A percentile compares a stretch with the other conserved stretches of the same genome.
Evolutionary conservation across 2,888 invertebrate species (phyloP).

Genomic region (Phalangium opilio): DNA sequence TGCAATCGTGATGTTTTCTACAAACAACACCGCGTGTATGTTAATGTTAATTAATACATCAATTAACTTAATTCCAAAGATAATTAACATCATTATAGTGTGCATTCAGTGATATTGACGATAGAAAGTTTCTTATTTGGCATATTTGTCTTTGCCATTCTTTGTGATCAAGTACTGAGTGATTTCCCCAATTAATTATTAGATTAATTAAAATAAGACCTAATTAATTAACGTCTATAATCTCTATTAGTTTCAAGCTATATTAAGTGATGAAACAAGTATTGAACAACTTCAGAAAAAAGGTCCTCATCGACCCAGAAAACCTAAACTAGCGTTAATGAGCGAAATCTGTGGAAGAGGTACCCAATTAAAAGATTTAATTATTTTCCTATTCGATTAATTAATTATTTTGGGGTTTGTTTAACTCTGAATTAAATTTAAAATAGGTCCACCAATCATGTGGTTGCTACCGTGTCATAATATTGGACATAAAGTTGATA

Average conservation of each 20-base stretch:
- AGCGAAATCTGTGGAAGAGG: slow-evolving; percentile 61
- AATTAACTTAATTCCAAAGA: not conserved
- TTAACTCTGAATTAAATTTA: no score
- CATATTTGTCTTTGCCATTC: slow-evolving; percentile 69
- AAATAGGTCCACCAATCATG: no score
- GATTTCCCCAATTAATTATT: not conserved
- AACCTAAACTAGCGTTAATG: slow-evolving; percentile 45
- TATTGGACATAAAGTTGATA: no score
- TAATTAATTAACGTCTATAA: not conserved
- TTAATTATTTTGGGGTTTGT: no score
- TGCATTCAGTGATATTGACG: slow-evolving; percentile 64
- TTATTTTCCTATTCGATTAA: no score
- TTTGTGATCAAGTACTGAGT: slow-evolving; percentile 47
- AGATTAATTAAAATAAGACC: not conserved
- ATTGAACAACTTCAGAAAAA: slow-evolving; percentile 35
- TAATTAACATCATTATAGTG: slow-evolving; percentile 36
- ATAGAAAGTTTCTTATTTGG: slow-evolving; percentile 71
- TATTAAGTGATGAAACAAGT: slow-evolving; percentile 18
- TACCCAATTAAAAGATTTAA: no score
- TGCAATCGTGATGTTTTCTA: slow-evolving; percentile 47
- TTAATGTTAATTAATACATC: slow-evolving; percentile 21
- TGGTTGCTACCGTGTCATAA: no score
- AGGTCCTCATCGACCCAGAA: slow-evolving; percentile 41
- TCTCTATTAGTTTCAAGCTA: slow-evolving; percentile 17
- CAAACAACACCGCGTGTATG: slow-evolving; percentile 59